phyloP scores from a whole-genome alignment of 2,888 invertebrate species.

The Saturnia pavonia region DNA sequence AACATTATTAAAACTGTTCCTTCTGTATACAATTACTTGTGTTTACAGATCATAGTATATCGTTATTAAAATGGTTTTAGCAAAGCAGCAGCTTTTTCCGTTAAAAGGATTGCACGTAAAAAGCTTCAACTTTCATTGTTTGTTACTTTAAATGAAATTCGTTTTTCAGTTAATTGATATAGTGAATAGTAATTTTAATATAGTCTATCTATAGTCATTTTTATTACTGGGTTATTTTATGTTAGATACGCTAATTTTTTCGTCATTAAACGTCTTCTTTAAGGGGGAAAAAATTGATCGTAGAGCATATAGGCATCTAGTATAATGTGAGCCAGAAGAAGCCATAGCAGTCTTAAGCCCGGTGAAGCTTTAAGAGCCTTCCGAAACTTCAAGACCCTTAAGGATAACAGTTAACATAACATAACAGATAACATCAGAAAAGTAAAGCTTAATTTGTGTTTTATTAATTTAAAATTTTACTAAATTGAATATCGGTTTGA shows the following conservation, averaged over 20 bases:
- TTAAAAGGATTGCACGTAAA: conserved; percentile 38
- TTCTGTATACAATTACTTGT: conserved; percentile 9
- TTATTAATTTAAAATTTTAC: no score
- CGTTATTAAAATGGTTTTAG: conserved; percentile 66
- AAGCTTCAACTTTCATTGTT: conserved; percentile 27
- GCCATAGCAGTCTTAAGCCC: no score
- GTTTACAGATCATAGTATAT: conserved; percentile 13
- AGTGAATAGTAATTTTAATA: background rate
- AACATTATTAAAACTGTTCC: background rate
- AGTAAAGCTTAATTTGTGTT: no score
- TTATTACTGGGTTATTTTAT: background rate
- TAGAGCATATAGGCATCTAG: no score
- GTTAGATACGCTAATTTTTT: no score
- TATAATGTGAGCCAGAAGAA: no score
- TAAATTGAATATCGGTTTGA: no score
- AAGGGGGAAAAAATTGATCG: background rate
- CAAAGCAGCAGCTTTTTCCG: conserved; percentile 52
- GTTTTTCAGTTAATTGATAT: background rate
- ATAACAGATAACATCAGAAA: no score
- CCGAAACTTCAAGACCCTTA: no score
- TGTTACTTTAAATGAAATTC: background rate
- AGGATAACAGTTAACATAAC: no score
- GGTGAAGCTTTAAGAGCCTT: no score
- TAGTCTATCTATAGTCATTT: background rate
- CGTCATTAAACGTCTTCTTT: background rate